Evolutionary conservation across 1,140 invertebrate genomes (phyloP).

Genomic region (Saccostrea cuccullata): DNA sequence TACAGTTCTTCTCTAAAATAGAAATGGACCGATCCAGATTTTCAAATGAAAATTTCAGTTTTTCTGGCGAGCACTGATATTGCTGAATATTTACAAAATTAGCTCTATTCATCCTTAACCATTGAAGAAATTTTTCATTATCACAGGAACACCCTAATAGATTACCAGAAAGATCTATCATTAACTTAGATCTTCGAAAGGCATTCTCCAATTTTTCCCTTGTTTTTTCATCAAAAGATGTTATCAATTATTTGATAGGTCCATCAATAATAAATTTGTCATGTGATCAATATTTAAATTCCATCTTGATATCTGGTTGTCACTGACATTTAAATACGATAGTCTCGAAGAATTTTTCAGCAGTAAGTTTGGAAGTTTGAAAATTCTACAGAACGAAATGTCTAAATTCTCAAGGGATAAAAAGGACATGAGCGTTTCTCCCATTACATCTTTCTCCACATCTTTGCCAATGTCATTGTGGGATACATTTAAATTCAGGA

Average conservation of each 20-base stretch:
- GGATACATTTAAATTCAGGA: not conserved
- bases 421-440: not conserved
- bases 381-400: not conserved
- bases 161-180: not conserved
- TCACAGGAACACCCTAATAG: not conserved
- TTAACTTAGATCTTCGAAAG: not conserved
- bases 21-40: no score
- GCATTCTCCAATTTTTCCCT: not conserved
- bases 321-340: not conserved
- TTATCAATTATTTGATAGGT: not conserved
- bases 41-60: no score
- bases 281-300: not conserved
- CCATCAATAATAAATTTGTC: not conserved
- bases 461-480: no score
- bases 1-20: no score
- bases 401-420: not conserved
- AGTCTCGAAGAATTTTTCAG: not conserved
- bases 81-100: no score
- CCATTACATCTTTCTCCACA: not conserved
- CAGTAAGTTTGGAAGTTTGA: no score
- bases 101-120: no score
- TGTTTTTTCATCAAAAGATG: not conserved
- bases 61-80: no score
- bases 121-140: not conserved
- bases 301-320: constrained; percentile 1